Evolutionary conservation across 53 echinoderm and acorn worm genomes (phyloP), one percentile per base, ranked within the genome.

Genomic region (Echinometra lucunter): DNA sequence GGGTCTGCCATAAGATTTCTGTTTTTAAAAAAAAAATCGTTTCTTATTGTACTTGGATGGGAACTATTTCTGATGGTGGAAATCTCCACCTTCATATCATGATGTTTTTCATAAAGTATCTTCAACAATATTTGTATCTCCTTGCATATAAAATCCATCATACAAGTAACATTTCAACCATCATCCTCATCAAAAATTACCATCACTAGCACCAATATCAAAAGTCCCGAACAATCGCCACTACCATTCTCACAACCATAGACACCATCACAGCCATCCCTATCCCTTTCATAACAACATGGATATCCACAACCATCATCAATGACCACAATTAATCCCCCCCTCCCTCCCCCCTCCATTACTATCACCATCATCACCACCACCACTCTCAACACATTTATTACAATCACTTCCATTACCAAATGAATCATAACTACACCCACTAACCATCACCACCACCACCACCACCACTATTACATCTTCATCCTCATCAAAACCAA

Each of bases 1-100:
- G 44, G 93, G 95, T 67, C 45, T 94, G 90, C 72, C 92, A 4
- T 49, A 30, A 49, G 92, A 45, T 92, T 74, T 92, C 92, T 92
- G 92, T 28, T 13, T 25, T 2, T 6, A 12, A 70, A 70, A 32
- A 15, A 16, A 34, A 63, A 63, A 6, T 7, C 23, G 25, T 63
- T 63, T 25, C 23, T 19, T 63, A 21, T 63, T 25, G 25, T 63
- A 5, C 2, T 25, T 25, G 63, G 63, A 53, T 53, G 8, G 4
- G 53, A 53, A 53, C 8, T 53, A 0, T 53, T 53, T 1, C 53
- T 53, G 53, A 53, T 53, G 53, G 9, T 47, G 49, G 49, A 9
- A 9, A 53, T 53, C 13, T 53, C 53, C 53, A 53, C 0, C 8
- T 53, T 13, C 8, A 53, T 11, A 13, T 11, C 13, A 53, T 13